These are phyloP conservation scores for Oncopodura yosiiana DNA, from an alignment of 1,140 invertebrate species.

Conservation along the genomic window DNA sequence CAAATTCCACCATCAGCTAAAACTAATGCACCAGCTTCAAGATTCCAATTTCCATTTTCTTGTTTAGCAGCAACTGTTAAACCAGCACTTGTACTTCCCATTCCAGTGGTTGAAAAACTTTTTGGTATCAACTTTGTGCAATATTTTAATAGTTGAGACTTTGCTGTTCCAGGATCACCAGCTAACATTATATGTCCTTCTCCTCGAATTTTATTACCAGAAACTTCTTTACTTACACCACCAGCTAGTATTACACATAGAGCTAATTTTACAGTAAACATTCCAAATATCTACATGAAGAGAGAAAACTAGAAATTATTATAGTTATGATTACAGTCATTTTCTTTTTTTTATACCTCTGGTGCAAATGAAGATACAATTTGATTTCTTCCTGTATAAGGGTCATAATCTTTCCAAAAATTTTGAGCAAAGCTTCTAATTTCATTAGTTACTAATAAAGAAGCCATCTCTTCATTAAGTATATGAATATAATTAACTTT, in stretches of 20 bases:
- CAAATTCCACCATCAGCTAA: slow-evolving; percentile 78
- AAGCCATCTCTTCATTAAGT: slow-evolving; percentile 54
- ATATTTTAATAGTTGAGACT: slow-evolving; percentile 75
- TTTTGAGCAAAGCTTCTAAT: slow-evolving; percentile 57
- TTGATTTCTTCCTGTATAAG: slow-evolving; percentile 61
- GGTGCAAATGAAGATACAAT: slow-evolving; percentile 77
- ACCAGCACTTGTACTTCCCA: slow-evolving; percentile 75
- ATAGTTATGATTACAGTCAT: slow-evolving; percentile 18
- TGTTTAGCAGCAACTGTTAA: slow-evolving; percentile 83
- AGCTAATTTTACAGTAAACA: slow-evolving; percentile 78
- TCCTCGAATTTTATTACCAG: slow-evolving; percentile 53
- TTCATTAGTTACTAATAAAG: slow-evolving; percentile 55
- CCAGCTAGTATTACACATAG: slow-evolving; percentile 61
- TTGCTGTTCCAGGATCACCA: slow-evolving; percentile 78
- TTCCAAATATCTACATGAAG: slow-evolving; percentile 64
- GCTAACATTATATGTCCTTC: slow-evolving; percentile 78
- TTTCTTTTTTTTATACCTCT: slow-evolving; percentile 50
- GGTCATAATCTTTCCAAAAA: slow-evolving; percentile 63
- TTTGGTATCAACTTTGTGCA: slow-evolving; percentile 59
- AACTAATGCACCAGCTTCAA: slow-evolving; percentile 77
- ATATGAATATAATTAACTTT: slow-evolving; percentile 63
- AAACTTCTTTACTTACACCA: slow-evolving; percentile 52
- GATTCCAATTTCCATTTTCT: slow-evolving; percentile 66
- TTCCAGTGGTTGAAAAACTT: slow-evolving; percentile 66
- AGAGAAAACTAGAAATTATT: slow-evolving; percentile 16